These are phyloP conservation scores for Pelecanus crispus DNA, from an alignment of 2,113 vertebrate genomes.

Conservation along the genomic window DNA sequence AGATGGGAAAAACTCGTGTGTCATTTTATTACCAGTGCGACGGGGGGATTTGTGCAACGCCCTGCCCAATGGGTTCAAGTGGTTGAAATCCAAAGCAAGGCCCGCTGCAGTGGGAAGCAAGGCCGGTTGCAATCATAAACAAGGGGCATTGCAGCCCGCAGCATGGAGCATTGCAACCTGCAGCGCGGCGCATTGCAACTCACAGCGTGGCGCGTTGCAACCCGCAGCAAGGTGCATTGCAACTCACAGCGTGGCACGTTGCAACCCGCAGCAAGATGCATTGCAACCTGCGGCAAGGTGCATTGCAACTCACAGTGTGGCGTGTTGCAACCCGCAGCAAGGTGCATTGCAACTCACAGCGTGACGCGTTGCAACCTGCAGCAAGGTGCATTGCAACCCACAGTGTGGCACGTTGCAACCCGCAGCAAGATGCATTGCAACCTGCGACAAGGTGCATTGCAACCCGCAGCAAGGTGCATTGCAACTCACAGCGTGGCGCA, in stretches of 20 bases:
- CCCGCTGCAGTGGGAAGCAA: not conserved
- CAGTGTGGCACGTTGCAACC: not conserved
- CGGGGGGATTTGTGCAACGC: not conserved
- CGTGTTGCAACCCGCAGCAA: not conserved
- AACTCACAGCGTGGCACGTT: not conserved
- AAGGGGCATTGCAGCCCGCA: not conserved
- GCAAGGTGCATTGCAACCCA: too few species aligned
- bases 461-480: too few species aligned
- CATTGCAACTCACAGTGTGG: not conserved
- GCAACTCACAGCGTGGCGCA: too few species aligned
- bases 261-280: not conserved
- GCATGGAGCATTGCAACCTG: not conserved
- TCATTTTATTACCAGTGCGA: not conserved
- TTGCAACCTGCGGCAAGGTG: rapidly evolving
- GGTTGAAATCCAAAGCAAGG: not conserved
- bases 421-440: too few species aligned
- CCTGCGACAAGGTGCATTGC: too few species aligned
- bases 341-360: too few species aligned
- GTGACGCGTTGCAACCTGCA: too few species aligned
- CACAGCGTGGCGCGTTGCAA: too few species aligned
- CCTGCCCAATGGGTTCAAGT: not conserved
- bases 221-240: too few species aligned
- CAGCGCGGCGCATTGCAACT: too few species aligned
- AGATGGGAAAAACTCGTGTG: not conserved
- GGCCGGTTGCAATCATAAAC: not conserved